Conservation (phyloP, 2,888 invertebrate species). For the Monopis laevigella region DNA sequence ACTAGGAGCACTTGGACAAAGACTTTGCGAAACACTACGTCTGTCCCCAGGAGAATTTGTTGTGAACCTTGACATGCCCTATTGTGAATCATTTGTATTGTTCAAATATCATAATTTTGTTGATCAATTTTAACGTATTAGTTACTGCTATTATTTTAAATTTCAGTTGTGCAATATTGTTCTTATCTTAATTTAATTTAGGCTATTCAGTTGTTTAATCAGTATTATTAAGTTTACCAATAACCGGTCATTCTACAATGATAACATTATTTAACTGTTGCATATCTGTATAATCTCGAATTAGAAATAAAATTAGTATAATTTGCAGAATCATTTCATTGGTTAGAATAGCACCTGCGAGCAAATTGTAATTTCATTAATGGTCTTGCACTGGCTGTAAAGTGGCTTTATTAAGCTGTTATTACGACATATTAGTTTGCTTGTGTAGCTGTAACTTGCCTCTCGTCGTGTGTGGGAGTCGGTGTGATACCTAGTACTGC, state of each 20-base stretch:
- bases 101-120: constrained; percentile 10
- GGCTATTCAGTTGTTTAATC: too few relatives aligned
- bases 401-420: constrained; percentile 11
- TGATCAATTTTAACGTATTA: constrained; percentile 9
- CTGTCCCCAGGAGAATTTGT: constrained; percentile 23
- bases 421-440: constrained; percentile 9
- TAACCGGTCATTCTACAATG: too few relatives aligned
- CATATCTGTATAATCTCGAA: too few relatives aligned
- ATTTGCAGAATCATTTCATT: too few relatives aligned
- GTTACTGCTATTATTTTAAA: too few relatives aligned
- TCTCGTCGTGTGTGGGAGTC: constrained; percentile 5
- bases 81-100: constrained; percentile 8
- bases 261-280: too few relatives aligned
- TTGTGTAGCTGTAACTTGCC: constrained; percentile 2
- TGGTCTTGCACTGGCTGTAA: constrained; percentile 1
- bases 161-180: too few relatives aligned
- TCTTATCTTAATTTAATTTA: too few relatives aligned
- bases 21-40: constrained; percentile 33
- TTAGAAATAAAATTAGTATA: too few relatives aligned
- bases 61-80: constrained; percentile 28
- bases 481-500: constrained; percentile 6
- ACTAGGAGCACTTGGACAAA: constrained; percentile 23
- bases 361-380: constrained; percentile 4
- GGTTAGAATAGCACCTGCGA: background rate
- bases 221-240: too few relatives aligned